Conservation (phyloP, 2,888 invertebrate species). For the Nowickia ferox region DNA sequence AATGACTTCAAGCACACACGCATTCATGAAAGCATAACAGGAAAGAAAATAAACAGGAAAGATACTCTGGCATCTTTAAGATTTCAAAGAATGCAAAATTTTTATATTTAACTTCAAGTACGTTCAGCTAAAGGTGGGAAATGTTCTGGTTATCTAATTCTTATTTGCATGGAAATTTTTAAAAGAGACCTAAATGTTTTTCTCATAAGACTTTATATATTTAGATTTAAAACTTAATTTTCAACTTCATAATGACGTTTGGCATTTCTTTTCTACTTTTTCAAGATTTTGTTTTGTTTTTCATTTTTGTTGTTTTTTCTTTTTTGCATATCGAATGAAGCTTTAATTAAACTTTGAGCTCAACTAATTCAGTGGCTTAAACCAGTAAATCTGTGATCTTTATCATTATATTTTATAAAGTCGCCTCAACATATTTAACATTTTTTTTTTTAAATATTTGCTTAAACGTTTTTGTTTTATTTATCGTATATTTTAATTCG, state of each 20-base stretch:
- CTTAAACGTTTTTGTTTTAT: background rate
- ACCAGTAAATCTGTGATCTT: slow-evolving; percentile 62
- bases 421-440: slow-evolving; percentile 38
- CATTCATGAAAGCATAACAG: slow-evolving; percentile 30
- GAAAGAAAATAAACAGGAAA: background rate
- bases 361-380: slow-evolving; percentile 32
- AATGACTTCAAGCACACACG: slow-evolving; percentile 19
- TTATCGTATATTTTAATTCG: background rate
- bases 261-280: slow-evolving; percentile 14
- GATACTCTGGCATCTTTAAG: background rate
- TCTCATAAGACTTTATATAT: background rate
- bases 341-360: slow-evolving; percentile 38
- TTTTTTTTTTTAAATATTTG: slow-evolving; percentile 14
- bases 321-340: background rate
- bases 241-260: slow-evolving; percentile 5
- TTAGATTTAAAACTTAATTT: slow-evolving; percentile 18
- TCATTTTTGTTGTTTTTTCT: background rate
- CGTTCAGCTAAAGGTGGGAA: background rate
- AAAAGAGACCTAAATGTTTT: slow-evolving; percentile 66
- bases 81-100: slow-evolving; percentile 33
- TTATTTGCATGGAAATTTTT: slow-evolving; percentile 78
- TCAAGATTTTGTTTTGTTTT: background rate
- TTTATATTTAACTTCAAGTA: slow-evolving; percentile 34
- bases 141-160: slow-evolving; percentile 75
- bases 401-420: slow-evolving; percentile 40